These are phyloP conservation scores for Coelopa pilipes DNA, from an alignment of 2,888 invertebrate species.

Conservation along the genomic window DNA sequence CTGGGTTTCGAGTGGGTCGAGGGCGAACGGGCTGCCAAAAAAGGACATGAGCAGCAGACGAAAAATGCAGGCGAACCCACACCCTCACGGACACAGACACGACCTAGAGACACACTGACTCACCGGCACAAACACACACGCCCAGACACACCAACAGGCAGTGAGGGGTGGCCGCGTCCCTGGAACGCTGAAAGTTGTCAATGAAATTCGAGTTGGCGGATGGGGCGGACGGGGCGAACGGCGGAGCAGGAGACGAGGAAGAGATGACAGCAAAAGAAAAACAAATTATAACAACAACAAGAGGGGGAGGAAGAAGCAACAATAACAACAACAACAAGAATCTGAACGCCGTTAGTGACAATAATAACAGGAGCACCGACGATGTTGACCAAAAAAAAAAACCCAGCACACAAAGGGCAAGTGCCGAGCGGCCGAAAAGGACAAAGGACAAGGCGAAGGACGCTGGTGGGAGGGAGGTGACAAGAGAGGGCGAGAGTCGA, in stretches of 20 bases:
- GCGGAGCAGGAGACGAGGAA: too few relatives aligned
- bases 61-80: not conserved
- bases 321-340: not conserved
- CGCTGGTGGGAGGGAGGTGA: too few relatives aligned
- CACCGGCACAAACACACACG: slow-evolving; percentile 19
- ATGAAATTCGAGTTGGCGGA: slow-evolving; percentile 11
- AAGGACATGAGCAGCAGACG: not conserved
- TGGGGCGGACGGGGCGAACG: too few relatives aligned
- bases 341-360: too few relatives aligned
- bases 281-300: too few relatives aligned
- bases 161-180: not conserved
- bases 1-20: not conserved
- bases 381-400: not conserved
- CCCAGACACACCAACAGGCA: slow-evolving; percentile 7
- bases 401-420: too few relatives aligned
- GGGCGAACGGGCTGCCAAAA: not conserved
- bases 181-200: slow-evolving; percentile 20
- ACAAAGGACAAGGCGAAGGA: not conserved
- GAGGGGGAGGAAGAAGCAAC: too few relatives aligned
- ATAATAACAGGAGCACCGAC: not conserved
- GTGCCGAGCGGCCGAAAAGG: not conserved
- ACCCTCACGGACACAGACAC: not conserved
- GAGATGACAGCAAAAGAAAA: too few relatives aligned
- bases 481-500: too few relatives aligned
- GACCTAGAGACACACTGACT: slow-evolving; percentile 17